A percentile compares a stretch with the other conserved stretches of the same genome.
phyloP scores from a whole-genome alignment of 2,113 vertebrate genomes.

The Pollachius pollachius region DNA sequence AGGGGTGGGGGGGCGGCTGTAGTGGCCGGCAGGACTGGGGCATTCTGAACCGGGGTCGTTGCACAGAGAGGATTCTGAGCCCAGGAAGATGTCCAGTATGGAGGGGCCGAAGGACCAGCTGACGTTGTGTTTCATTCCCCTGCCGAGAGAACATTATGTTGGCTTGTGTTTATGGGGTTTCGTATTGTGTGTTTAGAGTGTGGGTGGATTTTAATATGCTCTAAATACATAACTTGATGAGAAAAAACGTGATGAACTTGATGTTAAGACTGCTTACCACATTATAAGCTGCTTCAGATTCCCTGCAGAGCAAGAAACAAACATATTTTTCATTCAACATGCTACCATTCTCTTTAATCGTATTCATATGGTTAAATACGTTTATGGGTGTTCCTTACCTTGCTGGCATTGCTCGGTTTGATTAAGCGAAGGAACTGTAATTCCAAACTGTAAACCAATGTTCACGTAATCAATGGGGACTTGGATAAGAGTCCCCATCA shows the following conservation, averaged over 20 bases:
- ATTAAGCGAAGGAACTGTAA: slow-evolving; percentile 59
- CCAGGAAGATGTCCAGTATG: slow-evolving; percentile 65
- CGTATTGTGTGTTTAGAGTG: background rate
- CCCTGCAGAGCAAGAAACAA: slow-evolving; percentile 55
- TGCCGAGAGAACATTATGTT: slow-evolving; percentile 41
- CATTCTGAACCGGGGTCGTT: slow-evolving; percentile 47
- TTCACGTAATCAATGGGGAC: slow-evolving; percentile 60
- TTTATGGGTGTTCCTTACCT: slow-evolving; percentile 51
- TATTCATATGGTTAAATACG: background rate
- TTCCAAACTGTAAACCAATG: slow-evolving; percentile 68
- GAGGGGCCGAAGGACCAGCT: slow-evolving; percentile 73
- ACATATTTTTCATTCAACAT: background rate
- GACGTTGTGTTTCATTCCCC: slow-evolving; percentile 76
- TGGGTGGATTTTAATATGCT: background rate
- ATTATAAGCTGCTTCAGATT: slow-evolving; percentile 80
- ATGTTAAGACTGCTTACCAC: slow-evolving; percentile 68
- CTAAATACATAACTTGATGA: too few species aligned
- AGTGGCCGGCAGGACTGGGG: slow-evolving; percentile 18
- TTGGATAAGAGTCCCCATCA: slow-evolving; percentile 44
- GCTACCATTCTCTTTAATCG: background rate
- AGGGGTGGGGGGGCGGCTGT: slow-evolving; percentile 25
- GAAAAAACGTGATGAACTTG: background rate
- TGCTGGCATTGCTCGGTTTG: slow-evolving; percentile 60
- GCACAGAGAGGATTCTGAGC: slow-evolving; percentile 38
- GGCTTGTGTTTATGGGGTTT: background rate